Conservation (phyloP, 2,113 vertebrate species). For the Cyprinus carpio region DNA sequence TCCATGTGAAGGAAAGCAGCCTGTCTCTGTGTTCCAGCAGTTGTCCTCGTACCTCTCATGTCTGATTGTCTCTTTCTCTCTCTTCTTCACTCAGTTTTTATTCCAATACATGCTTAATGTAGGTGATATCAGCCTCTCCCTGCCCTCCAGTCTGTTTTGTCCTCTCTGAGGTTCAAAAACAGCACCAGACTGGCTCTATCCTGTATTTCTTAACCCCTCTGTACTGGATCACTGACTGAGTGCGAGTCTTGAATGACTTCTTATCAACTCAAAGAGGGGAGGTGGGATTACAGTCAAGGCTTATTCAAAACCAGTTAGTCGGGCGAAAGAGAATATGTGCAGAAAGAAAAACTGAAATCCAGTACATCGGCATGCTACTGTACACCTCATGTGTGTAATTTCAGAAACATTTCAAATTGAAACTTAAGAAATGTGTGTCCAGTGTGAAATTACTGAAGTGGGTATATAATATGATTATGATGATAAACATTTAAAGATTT, state of each 20-base stretch:
- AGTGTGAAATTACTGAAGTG: not conserved
- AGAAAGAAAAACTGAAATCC: not conserved
- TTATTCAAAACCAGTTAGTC: conserved; percentile 1
- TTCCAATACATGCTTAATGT: not conserved
- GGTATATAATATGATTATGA: not conserved
- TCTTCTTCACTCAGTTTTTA: not conserved
- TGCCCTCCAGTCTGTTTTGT: not conserved
- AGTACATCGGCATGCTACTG: not conserved
- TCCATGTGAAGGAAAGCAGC: not conserved
- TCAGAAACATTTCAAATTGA: not conserved
- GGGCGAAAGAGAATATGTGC: not conserved
- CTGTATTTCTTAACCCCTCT: not conserved
- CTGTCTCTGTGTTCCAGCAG: not conserved
- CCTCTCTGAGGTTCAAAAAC: not conserved
- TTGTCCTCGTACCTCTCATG: not conserved
- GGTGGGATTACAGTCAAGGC: not conserved
- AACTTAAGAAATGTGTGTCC: not conserved
- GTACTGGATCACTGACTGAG: not conserved
- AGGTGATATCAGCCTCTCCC: not conserved
- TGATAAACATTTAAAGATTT: not conserved
- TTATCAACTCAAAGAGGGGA: not conserved
- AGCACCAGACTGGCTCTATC: not conserved
- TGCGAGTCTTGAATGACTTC: not conserved
- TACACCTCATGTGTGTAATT: not conserved
- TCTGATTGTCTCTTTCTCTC: not conserved